These are phyloP conservation scores for Hirtodrosophila confusa DNA, from an alignment of 2,888 invertebrate species.

Conservation along the genomic window DNA sequence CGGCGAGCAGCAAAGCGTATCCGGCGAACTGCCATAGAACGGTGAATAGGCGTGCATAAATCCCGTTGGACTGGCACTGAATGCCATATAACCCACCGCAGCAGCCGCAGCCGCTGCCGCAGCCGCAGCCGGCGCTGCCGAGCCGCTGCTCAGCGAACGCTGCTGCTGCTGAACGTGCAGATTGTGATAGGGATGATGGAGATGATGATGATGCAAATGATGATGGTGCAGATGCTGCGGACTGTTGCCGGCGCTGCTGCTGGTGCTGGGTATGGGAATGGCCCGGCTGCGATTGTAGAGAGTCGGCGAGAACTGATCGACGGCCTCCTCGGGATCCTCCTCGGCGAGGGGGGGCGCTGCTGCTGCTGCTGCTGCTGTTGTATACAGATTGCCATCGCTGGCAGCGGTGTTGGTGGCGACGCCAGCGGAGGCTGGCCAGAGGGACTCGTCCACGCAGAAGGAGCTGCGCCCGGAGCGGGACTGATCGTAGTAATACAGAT, in stretches of 20 bases:
- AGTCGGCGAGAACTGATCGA: conserved; percentile 80
- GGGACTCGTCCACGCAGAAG: conserved; percentile 75
- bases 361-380: conserved; percentile 17
- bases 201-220: conserved; percentile 10
- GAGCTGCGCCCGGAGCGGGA: conserved; percentile 73
- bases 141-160: conserved; percentile 45
- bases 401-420: conserved; percentile 13
- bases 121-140: conserved; percentile 23
- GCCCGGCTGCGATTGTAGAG: conserved; percentile 73
- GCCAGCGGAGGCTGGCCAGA: conserved; percentile 58
- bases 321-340: conserved; percentile 72
- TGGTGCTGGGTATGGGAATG: conserved; percentile 77
- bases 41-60: conserved; percentile 76
- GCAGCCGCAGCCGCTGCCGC: conserved; percentile 32
- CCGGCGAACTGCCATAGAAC: conserved; percentile 79
- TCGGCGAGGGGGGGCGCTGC: conserved; percentile 19
- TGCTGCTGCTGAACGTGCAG: conserved; percentile 8
- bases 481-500: conserved; percentile 72
- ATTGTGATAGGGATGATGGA: conserved; percentile 1
- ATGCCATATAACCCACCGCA: conserved; percentile 64
- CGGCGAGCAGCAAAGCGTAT: conserved; percentile 42
- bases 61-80: conserved; percentile 79
- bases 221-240: conserved; percentile 67
- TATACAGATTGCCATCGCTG: conserved; percentile 65
- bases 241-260: conserved; percentile 77